Percentiles rank a stretch among this genome's conserved stretches.
phyloP scores from a whole-genome alignment of 2,797 vertebrate species.

The Myotis myotis region DNA sequence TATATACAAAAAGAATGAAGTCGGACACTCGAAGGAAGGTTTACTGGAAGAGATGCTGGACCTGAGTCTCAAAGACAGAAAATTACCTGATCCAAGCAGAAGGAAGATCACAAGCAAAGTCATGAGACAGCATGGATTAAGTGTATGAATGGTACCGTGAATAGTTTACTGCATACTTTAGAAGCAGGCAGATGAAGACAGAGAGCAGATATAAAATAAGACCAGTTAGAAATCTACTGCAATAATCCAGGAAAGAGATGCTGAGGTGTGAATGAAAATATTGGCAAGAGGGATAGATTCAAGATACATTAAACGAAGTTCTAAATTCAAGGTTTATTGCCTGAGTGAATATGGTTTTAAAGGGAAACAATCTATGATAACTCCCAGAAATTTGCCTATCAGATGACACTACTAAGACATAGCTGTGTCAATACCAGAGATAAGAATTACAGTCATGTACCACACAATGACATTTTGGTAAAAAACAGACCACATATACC shows the following conservation, averaged over 20 bases:
- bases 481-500: neutral
- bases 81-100: conserved; percentile 7
- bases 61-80: conserved; percentile 17
- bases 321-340: conserved; percentile 38
- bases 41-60: conserved; percentile 11
- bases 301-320: conserved; percentile 1
- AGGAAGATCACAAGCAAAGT: neutral
- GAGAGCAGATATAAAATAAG: conserved; percentile 26
- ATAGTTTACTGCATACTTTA: neutral
- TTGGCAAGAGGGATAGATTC: neutral
- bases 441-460: neutral
- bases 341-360: neutral
- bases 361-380: conserved; percentile 9
- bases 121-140: neutral
- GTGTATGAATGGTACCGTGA: neutral
- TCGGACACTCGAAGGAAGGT: neutral
- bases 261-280: conserved; percentile 42
- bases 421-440: neutral
- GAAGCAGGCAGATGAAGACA: neutral
- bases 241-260: conserved; percentile 1
- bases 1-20: conserved; percentile 41
- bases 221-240: conserved; percentile 3
- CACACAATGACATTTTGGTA: neutral
- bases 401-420: neutral
- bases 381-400: neutral